phyloP scores from a whole-genome alignment of 2,888 invertebrate genomes.

The Tridacna crocea region DNA sequence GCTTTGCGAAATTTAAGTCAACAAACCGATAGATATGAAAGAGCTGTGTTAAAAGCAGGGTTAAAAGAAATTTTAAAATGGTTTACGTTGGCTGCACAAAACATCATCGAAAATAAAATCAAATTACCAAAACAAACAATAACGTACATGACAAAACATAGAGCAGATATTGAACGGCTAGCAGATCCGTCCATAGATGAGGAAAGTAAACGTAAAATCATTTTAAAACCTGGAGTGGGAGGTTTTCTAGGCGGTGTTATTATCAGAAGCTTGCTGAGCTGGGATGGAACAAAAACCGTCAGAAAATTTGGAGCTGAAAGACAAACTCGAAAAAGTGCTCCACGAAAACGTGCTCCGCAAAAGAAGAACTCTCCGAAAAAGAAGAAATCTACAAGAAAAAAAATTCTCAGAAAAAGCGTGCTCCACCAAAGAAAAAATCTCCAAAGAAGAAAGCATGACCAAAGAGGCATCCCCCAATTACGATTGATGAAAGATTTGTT shows the following conservation, averaged over 20 bases:
- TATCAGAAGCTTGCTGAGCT: neutral
- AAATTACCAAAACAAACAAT: neutral
- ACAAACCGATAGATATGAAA: neutral
- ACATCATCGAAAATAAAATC: neutral
- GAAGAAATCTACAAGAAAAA: too few species aligned
- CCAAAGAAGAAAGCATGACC: too few species aligned
- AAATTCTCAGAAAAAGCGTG: too few species aligned
- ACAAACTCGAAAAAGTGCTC: too few species aligned
- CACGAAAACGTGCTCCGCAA: too few species aligned
- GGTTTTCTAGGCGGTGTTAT: neutral
- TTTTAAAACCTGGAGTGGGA: neutral
- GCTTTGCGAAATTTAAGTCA: slow-evolving; percentile 11
- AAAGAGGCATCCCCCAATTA: too few species aligned
- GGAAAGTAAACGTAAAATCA: neutral
- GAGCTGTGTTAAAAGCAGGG: neutral
- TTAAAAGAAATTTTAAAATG: slow-evolving; percentile 13
- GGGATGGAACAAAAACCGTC: neutral
- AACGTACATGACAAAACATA: neutral
- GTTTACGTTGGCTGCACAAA: neutral
- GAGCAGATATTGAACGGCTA: neutral
- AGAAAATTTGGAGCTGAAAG: neutral
- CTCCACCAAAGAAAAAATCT: too few species aligned
- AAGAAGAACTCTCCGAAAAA: too few species aligned
- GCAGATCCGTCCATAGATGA: slow-evolving; percentile 14
- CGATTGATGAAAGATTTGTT: too few species aligned